Percentiles rank a stretch among this genome's conserved stretches.
Evolutionary conservation across 2,797 vertebrate genomes (phyloP).

Genomic region (Chelon labrosus): DNA sequence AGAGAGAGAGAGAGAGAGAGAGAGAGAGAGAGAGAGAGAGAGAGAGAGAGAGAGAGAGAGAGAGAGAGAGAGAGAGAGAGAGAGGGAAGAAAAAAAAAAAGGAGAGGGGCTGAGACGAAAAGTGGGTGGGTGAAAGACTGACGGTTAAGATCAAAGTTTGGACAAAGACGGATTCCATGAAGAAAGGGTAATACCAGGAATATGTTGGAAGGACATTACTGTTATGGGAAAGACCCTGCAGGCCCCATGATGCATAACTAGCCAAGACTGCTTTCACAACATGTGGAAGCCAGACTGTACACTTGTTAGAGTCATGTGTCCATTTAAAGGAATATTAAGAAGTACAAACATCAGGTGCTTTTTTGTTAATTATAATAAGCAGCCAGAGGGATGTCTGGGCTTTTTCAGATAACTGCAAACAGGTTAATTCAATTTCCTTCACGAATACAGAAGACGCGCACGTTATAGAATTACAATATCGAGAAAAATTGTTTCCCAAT

Average conservation of each 20-base stretch:
- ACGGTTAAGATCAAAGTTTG: constrained; percentile 50
- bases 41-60: not conserved
- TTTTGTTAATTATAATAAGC: constrained; percentile 25
- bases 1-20: constrained; percentile 9
- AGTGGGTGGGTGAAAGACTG: constrained; percentile 32
- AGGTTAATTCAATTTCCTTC: constrained; percentile 6
- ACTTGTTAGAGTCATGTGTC: constrained; percentile 7
- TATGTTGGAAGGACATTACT: constrained; percentile 28
- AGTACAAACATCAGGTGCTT: not conserved
- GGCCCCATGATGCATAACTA: constrained; percentile 29
- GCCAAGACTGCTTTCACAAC: constrained; percentile 25
- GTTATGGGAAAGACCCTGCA: constrained; percentile 36
- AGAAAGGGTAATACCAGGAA: constrained; percentile 33
- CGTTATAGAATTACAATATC: not conserved
- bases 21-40: constrained; percentile 2
- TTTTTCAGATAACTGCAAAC: constrained; percentile 4
- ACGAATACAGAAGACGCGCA: not conserved
- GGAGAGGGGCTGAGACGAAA: not conserved
- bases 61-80: constrained; percentile 9
- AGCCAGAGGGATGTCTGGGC: not conserved
- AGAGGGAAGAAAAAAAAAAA: constrained; percentile 1
- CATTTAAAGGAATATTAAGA: constrained; percentile 4
- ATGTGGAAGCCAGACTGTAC: constrained; percentile 14
- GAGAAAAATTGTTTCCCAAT: not conserved
- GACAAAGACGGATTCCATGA: constrained; percentile 25